Evolutionary conservation across 2,113 vertebrate species (phyloP).

Genomic region (Cyprinodon brontotheroides): DNA sequence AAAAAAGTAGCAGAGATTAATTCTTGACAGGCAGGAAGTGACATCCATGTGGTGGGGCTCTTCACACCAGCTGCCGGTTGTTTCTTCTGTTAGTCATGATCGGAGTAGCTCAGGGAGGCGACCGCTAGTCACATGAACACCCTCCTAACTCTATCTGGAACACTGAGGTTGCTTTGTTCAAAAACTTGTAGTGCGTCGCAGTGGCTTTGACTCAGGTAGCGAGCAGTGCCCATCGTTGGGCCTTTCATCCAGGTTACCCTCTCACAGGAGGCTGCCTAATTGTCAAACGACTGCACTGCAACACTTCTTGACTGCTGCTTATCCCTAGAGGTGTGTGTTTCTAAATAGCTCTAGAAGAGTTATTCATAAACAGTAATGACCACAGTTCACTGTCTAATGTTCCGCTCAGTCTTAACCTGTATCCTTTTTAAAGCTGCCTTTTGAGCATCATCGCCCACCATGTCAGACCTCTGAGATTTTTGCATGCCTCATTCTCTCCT

Average conservation of each 20-base stretch:
- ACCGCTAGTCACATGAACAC: constrained; percentile 56
- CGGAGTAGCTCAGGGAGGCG: constrained; percentile 43
- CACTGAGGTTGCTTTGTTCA: constrained; percentile 68
- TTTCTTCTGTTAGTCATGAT: constrained; percentile 63
- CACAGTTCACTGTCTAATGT: constrained; percentile 54
- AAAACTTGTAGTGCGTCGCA: constrained; percentile 64
- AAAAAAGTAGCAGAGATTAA: constrained; percentile 41
- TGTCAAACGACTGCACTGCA: constrained; percentile 61
- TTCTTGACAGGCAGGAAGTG: constrained; percentile 64
- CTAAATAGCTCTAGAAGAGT: constrained; percentile 72
- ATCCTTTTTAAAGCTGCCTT: constrained; percentile 17
- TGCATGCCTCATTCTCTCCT: constrained; percentile 27
- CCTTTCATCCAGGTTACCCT: constrained; percentile 73
- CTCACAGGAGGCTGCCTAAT: constrained; percentile 65
- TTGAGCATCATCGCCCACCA: constrained; percentile 48
- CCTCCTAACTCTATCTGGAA: constrained; percentile 61
- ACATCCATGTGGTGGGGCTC: constrained; percentile 47
- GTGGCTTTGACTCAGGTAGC: constrained; percentile 64
- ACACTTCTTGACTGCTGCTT: constrained; percentile 55
- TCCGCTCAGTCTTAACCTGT: constrained; percentile 40
- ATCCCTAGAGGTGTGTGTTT: constrained; percentile 70
- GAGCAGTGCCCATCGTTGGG: constrained; percentile 65
- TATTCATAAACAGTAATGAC: constrained; percentile 71
- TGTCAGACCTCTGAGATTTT: constrained; percentile 38
- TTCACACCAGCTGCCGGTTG: constrained; percentile 57